A percentile compares a stretch with the other conserved stretches of the same genome.
Conservation (phyloP, 2,888 invertebrate species). For the Caenorhabditis sinica region DNA sequence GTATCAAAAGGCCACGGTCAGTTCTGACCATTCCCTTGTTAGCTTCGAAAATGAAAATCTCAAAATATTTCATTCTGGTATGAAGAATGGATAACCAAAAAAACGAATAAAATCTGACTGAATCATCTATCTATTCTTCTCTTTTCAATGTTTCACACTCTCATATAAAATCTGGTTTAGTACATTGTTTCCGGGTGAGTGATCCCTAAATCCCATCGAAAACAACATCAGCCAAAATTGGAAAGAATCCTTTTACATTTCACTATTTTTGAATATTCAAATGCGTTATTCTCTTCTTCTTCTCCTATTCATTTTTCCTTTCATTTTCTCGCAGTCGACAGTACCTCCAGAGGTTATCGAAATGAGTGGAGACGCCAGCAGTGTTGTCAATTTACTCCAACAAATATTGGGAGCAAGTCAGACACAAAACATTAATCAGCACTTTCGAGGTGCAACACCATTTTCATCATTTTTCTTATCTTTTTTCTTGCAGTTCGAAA, state of each 20-base stretch:
- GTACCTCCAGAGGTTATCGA: slow-evolving; percentile 28
- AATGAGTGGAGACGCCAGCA: slow-evolving; percentile 17
- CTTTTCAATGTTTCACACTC: slow-evolving; percentile 26
- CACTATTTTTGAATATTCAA: slow-evolving; percentile 19
- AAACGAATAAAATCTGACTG: slow-evolving; percentile 42
- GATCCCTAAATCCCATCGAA: slow-evolving; percentile 20
- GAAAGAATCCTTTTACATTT: slow-evolving; percentile 4
- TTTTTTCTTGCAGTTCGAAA: slow-evolving; percentile 45
- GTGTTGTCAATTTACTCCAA: slow-evolving; percentile 40
- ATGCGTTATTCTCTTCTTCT: slow-evolving; percentile 20
- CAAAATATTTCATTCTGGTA: slow-evolving; percentile 44
- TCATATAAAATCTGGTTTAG: slow-evolving; percentile 14
- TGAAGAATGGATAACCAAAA: slow-evolving; percentile 28
- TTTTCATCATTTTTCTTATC: slow-evolving; percentile 22
- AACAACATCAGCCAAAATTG: slow-evolving; percentile 12
- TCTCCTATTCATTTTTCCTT: neutral
- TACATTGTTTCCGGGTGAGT: slow-evolving; percentile 24
- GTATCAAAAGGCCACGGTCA: too few relatives aligned
- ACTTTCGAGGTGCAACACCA: slow-evolving; percentile 51
- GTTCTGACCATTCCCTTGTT: too few relatives aligned
- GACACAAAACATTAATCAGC: slow-evolving; percentile 59
- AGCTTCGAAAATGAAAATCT: neutral
- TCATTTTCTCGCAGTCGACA: neutral
- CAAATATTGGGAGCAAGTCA: slow-evolving; percentile 44
- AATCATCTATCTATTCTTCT: neutral